Evolutionary conservation across 1,140 invertebrate genomes (phyloP).

Genomic region (Stenopsyche tienmushanensis): DNA sequence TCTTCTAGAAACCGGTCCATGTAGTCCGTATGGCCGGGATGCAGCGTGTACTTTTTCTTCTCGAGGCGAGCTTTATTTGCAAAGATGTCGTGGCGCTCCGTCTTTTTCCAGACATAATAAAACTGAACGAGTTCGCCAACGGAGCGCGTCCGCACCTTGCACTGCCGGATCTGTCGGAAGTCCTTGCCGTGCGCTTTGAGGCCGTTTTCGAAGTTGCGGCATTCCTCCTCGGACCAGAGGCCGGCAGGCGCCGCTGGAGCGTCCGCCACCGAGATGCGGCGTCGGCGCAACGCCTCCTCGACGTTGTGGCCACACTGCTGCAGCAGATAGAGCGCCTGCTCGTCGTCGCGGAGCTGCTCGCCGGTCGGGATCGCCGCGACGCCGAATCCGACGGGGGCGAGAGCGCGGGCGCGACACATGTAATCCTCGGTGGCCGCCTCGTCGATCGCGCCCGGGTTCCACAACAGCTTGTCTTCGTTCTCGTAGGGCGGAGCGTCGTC

Average conservation of each 20-base stretch:
- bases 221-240: slow-evolving; percentile 97
- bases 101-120: slow-evolving; percentile 99
- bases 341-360: slow-evolving; percentile 86
- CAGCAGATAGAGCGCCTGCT: slow-evolving; percentile 88
- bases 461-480: slow-evolving; percentile 93
- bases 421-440: slow-evolving; percentile 81
- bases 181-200: slow-evolving; percentile 92
- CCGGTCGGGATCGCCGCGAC: slow-evolving; percentile 71
- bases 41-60: slow-evolving; percentile 84
- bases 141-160: slow-evolving; percentile 92
- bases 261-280: slow-evolving; percentile 71
- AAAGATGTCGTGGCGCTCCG: slow-evolving; percentile 92
- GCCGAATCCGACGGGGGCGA: slow-evolving; percentile 56
- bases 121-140: slow-evolving; percentile 97
- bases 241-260: slow-evolving; percentile 73
- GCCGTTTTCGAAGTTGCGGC: slow-evolving; percentile 94
- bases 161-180: slow-evolving; percentile 91
- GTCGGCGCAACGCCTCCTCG: slow-evolving; percentile 85
- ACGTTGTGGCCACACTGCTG: slow-evolving; percentile 93
- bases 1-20: slow-evolving; percentile 86
- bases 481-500: slow-evolving; percentile 93
- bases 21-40: slow-evolving; percentile 83
- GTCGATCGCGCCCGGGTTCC: slow-evolving; percentile 80
- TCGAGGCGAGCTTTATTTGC: slow-evolving; percentile 80
- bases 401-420: slow-evolving; percentile 63